These are phyloP conservation scores for Drosophila elegans DNA, from an alignment of 1,140 invertebrate genomes.

Conservation along the genomic window DNA sequence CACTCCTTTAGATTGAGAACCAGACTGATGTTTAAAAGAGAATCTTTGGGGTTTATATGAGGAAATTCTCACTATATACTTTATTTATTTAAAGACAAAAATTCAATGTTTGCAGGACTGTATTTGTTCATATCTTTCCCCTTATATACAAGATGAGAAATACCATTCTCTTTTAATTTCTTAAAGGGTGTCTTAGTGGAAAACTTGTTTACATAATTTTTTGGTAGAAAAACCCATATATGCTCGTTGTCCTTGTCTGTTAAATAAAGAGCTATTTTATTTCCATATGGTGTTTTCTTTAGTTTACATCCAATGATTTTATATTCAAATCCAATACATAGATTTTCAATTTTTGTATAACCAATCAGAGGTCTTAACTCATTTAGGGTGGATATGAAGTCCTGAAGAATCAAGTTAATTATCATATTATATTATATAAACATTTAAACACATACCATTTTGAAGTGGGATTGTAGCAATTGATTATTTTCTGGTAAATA, in stretches of 20 bases:
- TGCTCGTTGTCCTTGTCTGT: not conserved
- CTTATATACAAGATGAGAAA: constrained; percentile 9
- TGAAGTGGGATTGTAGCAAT: no score
- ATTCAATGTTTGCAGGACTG: not conserved
- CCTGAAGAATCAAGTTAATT: no score
- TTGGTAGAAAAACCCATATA: constrained; percentile 5
- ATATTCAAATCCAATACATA: constrained; percentile 6
- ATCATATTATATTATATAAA: no score
- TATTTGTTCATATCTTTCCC: constrained; percentile 6
- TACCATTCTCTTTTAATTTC: constrained; percentile 2
- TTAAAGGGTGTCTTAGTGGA: not conserved
- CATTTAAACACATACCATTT: no score
- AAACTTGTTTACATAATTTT: constrained; percentile 8
- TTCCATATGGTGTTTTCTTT: not conserved
- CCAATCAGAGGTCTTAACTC: no score
- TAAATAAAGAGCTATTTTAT: not conserved
- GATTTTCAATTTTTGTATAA: not conserved
- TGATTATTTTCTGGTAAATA: no score
- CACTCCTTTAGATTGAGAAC: no score
- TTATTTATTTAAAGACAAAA: not conserved
- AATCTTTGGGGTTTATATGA: not conserved
- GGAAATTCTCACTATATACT: not conserved
- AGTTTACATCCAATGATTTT: constrained; percentile 3
- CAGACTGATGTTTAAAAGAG: not conserved
- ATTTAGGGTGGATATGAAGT: no score